Percentiles rank a stretch among this genome's conserved stretches.
Conservation (phyloP, 2,113 vertebrate genomes). For the Canis aureus region DNA sequence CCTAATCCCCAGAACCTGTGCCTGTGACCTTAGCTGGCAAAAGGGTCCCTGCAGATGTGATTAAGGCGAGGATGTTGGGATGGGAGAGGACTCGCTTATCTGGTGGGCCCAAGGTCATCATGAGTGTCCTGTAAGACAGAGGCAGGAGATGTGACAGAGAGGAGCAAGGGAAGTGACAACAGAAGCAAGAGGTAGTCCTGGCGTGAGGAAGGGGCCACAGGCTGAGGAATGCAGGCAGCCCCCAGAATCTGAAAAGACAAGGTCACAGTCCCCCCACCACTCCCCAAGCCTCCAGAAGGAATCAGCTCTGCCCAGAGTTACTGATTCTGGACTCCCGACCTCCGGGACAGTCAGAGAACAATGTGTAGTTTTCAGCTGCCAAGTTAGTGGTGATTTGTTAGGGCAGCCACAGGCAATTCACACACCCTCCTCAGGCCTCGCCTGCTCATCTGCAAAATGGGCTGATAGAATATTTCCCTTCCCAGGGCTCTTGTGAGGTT, state of each 20-base stretch:
- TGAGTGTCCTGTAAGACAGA: neutral
- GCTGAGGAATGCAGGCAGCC: neutral
- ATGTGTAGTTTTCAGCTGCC: neutral
- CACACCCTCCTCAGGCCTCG: accelerated
- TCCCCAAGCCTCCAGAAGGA: neutral
- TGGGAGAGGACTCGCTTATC: neutral
- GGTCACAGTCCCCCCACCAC: accelerated
- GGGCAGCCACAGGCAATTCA: neutral
- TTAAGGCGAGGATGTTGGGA: neutral
- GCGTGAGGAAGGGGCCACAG: neutral
- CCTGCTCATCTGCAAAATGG: neutral
- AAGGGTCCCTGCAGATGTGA: neutral
- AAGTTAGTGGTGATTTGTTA: neutral
- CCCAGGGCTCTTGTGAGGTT: neutral
- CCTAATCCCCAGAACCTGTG: neutral
- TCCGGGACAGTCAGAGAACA: neutral
- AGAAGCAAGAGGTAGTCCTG: neutral
- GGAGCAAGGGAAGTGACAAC: neutral
- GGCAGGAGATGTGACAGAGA: neutral
- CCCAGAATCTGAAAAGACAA: neutral
- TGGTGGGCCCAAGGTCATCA: neutral
- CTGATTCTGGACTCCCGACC: neutral
- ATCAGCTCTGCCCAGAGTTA: neutral
- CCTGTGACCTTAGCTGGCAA: neutral
- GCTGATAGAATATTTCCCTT: neutral